Base-by-base conservation (phyloP, 1,140 invertebrate species). In the Drosophila micromelanica region DNA sequence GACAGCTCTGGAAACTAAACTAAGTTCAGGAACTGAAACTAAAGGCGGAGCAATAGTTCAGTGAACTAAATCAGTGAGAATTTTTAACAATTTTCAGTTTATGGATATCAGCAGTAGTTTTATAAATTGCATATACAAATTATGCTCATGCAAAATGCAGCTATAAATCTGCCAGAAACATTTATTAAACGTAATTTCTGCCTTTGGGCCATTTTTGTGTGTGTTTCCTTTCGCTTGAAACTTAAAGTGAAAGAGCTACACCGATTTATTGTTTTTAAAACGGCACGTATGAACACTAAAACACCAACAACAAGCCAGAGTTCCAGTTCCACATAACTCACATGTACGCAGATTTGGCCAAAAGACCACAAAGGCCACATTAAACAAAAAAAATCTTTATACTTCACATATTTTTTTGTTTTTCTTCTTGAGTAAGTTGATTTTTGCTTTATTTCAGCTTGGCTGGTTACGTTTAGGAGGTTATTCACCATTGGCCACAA, bases 121-220 rank as follows among this genome's bases (percentile, higher is more conserved):
- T 37, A 46, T 30, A 62, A 63, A 70, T 63, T 52, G 42, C 56
- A 45, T 42, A 27, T 54, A 37, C 45, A 60, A 67, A 35, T 63
- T 70, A 67, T 73, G 61, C 70, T 57, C 70, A 63, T 46, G 64
- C 37, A 69, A 61, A 67, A 55, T 42, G 63, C 69, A 32, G 75
- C 35, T 20, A 70, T 65, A 67, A 72, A 59, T 87, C 68, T 43
- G 56, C 56, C 17, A 73, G 69, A 64, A 60, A 82, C 63, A 65
- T 80, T 78, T 51, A 80, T 78, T 81, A 68, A 70, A 86, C 71
- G 43, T 55, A 59, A 81, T 87, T 60, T 72, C 38, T 45, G 67
- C 62, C 81, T 64, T 55, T 45, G 52, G 77, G 56, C 59, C 20
- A 42, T 75, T 15, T 70, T 52, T 27, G 13, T 38, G 13, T 38